A percentile compares a stretch with the other conserved stretches of the same genome.
These are phyloP conservation scores for Nezara viridula DNA, from an alignment of 2,888 invertebrate species.

Conservation along the genomic window DNA sequence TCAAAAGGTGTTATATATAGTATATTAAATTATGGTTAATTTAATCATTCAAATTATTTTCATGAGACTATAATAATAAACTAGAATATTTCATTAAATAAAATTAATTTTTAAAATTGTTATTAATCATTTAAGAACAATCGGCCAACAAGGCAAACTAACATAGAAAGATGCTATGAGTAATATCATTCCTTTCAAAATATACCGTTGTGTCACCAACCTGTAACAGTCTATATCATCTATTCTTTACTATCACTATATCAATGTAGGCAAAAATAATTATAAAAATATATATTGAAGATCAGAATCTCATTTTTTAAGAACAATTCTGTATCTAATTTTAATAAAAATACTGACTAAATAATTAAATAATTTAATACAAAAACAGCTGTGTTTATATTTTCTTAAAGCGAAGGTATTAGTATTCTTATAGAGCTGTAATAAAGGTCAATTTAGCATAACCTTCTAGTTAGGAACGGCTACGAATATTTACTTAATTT, in stretches of 20 bases:
- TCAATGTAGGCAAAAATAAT: background rate
- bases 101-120: no score
- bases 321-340: background rate
- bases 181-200: slow-evolving; percentile 10
- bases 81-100: no score
- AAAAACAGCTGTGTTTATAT: background rate
- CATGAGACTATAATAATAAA: no score
- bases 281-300: background rate
- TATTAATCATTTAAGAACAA: background rate
- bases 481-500: background rate
- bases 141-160: background rate
- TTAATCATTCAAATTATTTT: no score
- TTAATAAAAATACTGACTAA: background rate
- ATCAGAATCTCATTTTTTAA: background rate
- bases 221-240: background rate
- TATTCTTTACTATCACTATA: background rate
- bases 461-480: background rate
- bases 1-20: background rate
- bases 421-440: background rate
- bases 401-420: background rate
- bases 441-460: background rate
- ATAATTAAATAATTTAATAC: background rate
- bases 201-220: background rate
- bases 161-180: background rate
- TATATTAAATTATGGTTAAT: no score